Evolutionary conservation across 2,113 vertebrate genomes (phyloP).

Genomic region (Cygnus buccinator): DNA sequence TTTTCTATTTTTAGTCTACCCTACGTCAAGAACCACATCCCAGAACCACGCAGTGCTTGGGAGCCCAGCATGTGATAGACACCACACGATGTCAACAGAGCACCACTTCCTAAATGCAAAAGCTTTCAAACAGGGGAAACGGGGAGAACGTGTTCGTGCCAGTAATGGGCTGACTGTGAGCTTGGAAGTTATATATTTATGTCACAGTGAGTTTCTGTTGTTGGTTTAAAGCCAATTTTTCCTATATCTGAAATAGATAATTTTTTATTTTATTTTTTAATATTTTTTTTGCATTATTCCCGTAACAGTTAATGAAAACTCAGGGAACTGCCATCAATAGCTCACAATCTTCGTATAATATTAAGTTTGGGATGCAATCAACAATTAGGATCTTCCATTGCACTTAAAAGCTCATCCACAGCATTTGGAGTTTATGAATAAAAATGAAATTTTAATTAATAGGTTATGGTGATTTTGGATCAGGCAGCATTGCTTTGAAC

Average conservation of each 20-base stretch:
- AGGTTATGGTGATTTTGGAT: background rate
- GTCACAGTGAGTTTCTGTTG: background rate
- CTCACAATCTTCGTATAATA: background rate
- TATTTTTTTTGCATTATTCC: background rate
- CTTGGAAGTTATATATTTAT: background rate
- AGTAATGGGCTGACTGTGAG: background rate
- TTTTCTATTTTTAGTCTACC: background rate
- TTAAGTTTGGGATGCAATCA: background rate
- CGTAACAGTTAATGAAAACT: background rate
- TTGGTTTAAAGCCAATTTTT: background rate
- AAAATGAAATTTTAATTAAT: background rate
- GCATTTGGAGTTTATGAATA: background rate
- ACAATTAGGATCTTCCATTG: background rate
- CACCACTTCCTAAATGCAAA: accelerated
- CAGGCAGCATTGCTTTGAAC: background rate
- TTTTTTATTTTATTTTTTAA: background rate
- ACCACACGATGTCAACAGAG: no score
- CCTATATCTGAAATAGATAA: background rate
- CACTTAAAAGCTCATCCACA: background rate
- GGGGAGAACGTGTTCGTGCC: background rate
- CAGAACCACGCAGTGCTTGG: accelerated
- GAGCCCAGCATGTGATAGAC: accelerated
- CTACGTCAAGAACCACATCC: background rate
- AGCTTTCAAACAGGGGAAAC: background rate
- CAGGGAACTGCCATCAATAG: background rate